Evolutionary conservation across 2,797 vertebrate species (phyloP).

Genomic region (Thalassophryne amazonica): DNA sequence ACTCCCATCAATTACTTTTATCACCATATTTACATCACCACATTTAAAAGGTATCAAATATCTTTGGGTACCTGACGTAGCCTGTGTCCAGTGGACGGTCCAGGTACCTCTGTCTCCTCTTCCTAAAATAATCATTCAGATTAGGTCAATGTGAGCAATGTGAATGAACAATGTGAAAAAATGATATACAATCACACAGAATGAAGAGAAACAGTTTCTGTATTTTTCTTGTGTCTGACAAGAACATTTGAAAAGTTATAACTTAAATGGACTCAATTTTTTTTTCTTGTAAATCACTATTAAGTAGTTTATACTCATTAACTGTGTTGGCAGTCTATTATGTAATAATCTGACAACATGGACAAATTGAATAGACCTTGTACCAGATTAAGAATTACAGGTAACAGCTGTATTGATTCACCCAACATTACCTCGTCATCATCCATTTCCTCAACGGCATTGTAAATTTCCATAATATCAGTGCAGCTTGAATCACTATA

Average conservation of each 20-base stretch:
- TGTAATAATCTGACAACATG: neutral
- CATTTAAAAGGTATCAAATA: no score
- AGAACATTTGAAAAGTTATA: no score
- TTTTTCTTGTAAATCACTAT: neutral
- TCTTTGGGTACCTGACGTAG: constrained; percentile 70
- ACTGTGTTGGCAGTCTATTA: neutral
- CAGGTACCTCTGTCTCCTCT: constrained; percentile 74
- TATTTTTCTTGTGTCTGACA: no score
- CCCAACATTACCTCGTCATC: constrained; percentile 80
- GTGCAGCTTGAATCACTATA: constrained; percentile 86
- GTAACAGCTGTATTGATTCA: neutral
- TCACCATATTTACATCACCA: no score
- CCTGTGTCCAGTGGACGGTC: constrained; percentile 76
- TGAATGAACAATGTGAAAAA: no score
- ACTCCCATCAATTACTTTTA: no score
- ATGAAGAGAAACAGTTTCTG: no score
- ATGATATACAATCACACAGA: no score
- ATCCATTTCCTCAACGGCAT: constrained; percentile 87
- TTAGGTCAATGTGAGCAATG: neutral
- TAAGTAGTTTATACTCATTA: neutral
- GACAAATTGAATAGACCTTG: neutral
- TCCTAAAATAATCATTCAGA: constrained; percentile 54
- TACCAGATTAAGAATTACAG: neutral
- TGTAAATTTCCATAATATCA: constrained; percentile 90
- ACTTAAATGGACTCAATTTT: no score